These are phyloP conservation scores for Halcyon senegalensis DNA, from an alignment of 2,113 vertebrate genomes.

Conservation along the genomic window DNA sequence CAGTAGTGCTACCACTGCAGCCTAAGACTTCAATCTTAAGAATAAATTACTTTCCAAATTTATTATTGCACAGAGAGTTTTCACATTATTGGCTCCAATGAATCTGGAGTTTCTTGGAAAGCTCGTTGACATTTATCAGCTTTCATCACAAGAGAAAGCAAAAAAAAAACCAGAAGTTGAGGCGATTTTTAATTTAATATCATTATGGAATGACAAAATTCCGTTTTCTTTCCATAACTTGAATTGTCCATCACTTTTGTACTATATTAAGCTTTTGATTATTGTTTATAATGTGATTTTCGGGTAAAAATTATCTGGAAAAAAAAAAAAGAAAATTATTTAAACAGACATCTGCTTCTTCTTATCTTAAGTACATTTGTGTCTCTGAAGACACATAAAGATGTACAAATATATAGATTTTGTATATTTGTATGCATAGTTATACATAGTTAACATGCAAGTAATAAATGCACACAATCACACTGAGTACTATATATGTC, in stretches of 20 bases:
- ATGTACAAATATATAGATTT: not conserved
- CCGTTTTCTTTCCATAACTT: not conserved
- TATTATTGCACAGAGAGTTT: not conserved
- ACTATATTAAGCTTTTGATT: not conserved
- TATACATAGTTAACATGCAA: not conserved
- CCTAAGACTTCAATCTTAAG: not conserved
- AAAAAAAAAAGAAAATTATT: not conserved
- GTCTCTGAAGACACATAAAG: not conserved
- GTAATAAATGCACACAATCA: not conserved
- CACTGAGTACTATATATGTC: not conserved
- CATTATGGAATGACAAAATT: not conserved
- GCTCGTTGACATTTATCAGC: not conserved
- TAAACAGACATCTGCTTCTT: not conserved
- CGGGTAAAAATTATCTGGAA: not conserved
- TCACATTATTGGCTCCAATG: not conserved
- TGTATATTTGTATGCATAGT: not conserved
- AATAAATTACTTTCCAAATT: not conserved
- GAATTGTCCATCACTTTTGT: not conserved
- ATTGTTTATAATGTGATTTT: not conserved
- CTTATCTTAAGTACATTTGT: not conserved
- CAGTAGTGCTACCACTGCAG: not conserved
- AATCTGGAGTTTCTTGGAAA: constrained; percentile 1
- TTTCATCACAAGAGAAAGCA: not conserved
- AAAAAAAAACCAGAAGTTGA: not conserved
- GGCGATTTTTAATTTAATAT: not conserved